phyloP scores from a whole-genome alignment of 1,140 invertebrate species.

The Drosophila pseudoobscura region DNA sequence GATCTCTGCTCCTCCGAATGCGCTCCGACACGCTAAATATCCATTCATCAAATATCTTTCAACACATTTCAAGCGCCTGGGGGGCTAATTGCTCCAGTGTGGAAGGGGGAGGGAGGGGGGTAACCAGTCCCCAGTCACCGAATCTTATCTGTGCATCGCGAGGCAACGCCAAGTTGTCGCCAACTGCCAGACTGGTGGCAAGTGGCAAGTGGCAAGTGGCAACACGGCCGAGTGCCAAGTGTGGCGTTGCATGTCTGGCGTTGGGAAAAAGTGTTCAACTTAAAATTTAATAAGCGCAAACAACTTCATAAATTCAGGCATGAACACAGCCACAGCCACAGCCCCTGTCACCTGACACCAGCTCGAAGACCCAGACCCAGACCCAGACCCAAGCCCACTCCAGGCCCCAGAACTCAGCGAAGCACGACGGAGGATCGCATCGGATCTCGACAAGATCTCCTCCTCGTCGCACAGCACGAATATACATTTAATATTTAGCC shows the following conservation, averaged over 20 bases:
- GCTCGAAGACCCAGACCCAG: neutral
- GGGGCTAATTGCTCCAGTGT: slow-evolving; percentile 61
- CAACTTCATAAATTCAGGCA: slow-evolving; percentile 76
- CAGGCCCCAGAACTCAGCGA: slow-evolving; percentile 11
- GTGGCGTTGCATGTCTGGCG: slow-evolving; percentile 53
- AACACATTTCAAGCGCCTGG: slow-evolving; percentile 72
- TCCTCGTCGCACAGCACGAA: slow-evolving; percentile 55
- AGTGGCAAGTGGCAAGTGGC: slow-evolving; percentile 12
- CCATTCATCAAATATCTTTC: slow-evolving; percentile 79
- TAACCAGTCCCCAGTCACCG: slow-evolving; percentile 49
- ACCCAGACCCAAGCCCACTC: neutral
- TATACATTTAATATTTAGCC: slow-evolving; percentile 80
- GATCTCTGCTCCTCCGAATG: slow-evolving; percentile 4
- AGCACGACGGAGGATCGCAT: slow-evolving; percentile 31
- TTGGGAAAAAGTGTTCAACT: slow-evolving; percentile 67
- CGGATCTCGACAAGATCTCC: slow-evolving; percentile 31
- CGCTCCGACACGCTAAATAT: slow-evolving; percentile 47
- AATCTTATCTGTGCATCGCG: slow-evolving; percentile 79
- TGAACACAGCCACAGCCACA: slow-evolving; percentile 8
- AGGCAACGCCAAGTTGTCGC: slow-evolving; percentile 72
- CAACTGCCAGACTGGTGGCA: slow-evolving; percentile 30
- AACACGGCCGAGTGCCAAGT: slow-evolving; percentile 23
- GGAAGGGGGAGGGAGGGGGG: slow-evolving; percentile 6
- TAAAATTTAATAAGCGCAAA: slow-evolving; percentile 80
- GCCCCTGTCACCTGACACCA: slow-evolving; percentile 62